A percentile compares a stretch with the other conserved stretches of the same genome.
Conservation (phyloP, 2,888 invertebrate genomes). For the Andrena camellia region DNA sequence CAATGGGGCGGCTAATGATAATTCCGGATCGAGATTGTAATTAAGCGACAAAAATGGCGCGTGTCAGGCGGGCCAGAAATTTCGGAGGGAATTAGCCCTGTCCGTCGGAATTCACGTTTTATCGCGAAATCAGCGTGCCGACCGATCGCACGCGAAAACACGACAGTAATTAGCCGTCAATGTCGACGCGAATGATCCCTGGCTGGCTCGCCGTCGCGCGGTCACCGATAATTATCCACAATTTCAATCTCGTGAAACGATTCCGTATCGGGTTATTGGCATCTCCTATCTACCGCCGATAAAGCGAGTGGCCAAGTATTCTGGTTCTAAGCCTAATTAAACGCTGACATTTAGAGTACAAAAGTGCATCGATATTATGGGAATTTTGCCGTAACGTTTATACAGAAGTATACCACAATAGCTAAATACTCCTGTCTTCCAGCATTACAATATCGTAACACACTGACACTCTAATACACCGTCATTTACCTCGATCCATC, state of each 20-base stretch:
- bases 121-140: conserved; percentile 28
- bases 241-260: conserved; percentile 60
- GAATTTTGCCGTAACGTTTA: background rate
- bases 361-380: background rate
- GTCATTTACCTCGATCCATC: too few species aligned
- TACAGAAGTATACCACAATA: too few species aligned
- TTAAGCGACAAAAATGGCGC: background rate
- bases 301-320: background rate
- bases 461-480: too few species aligned
- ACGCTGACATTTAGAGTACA: conserved; percentile 3
- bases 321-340: background rate
- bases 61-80: background rate
- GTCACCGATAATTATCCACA: conserved; percentile 57
- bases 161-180: conserved; percentile 61
- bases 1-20: background rate
- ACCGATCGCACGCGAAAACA: conserved; percentile 27
- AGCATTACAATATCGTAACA: too few species aligned
- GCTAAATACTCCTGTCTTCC: too few species aligned
- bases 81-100: conserved; percentile 12
- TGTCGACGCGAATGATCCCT: conserved; percentile 45
- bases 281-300: background rate
- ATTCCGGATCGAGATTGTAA: background rate
- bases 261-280: conserved; percentile 9
- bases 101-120: conserved; percentile 8
- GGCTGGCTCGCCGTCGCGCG: conserved; percentile 31